Base-by-base conservation (phyloP, 2,797 vertebrate genomes). In the Rhyacichthys aspro region DNA sequence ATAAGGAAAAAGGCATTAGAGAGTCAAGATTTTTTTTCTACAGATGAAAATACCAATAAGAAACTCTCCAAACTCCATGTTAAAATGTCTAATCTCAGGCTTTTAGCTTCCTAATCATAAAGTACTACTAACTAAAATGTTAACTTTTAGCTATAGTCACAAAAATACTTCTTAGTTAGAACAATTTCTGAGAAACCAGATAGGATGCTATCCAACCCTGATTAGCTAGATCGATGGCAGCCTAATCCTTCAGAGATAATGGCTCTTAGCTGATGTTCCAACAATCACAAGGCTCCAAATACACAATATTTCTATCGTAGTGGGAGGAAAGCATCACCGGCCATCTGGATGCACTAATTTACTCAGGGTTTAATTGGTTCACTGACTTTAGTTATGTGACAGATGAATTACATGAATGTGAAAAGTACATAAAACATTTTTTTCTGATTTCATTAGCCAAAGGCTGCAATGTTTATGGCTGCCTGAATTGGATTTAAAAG, bases 231-330 rank as follows among this genome's bases (percentile, higher is more conserved):
- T 87, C 86, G 74, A 76, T 76, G 70, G 79, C 75, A 65, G 75
- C 61, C 72, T 89, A 89, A 90, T 90, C 89, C 82, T 83, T 84
- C 67, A 83, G 66, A 82, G 84, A 91, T 88, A 88, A 88, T 80
- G 69, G 74, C 75, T 82, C 80, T 84, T 77, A 86, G 83, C 86
- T 79, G 85, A 80, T 83, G 85, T 84, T 85, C 86, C 81, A 88
- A 82, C 81, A 86, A 74, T 75, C 68, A 88, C 74, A 47, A 36
- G 43, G 71, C 79, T 89, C 80, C 83, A 86, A 86, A 88, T 68
- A 81, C 76, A 81, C 77, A 80, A 87, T 85, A 86, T 87, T 86
- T 89, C 78, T 63, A 72, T 74, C 67, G 55, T 55, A 65, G 64
- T 53, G 65, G 55, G 47, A 55, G 55, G 14, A 36, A 54, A 60